Conservation (phyloP, 2,888 invertebrate species). For the Andricus quercusramuli region DNA sequence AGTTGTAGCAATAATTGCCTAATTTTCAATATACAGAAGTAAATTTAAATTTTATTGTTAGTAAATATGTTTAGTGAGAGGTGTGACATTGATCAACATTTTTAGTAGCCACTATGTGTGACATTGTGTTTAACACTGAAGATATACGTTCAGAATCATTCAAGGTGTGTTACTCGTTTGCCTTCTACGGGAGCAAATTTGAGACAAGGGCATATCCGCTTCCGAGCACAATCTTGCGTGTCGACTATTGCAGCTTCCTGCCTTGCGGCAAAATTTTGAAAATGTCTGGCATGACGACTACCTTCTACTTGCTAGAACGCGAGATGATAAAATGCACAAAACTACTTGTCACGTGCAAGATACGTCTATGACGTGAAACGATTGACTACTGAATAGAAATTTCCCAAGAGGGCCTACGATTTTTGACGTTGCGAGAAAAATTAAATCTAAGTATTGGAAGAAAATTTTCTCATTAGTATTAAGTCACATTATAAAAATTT, state of each 20-base stretch:
- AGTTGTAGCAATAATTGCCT: too few species aligned
- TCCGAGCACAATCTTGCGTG: slow-evolving; percentile 5
- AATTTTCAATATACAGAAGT: background rate
- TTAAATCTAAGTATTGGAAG: too few species aligned
- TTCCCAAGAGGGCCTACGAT: too few species aligned
- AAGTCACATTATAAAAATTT: too few species aligned
- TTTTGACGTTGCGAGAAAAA: too few species aligned
- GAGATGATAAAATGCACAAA: slow-evolving; percentile 5
- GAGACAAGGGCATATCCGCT: slow-evolving; percentile 37
- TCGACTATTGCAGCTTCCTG: background rate
- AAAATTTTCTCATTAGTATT: too few species aligned
- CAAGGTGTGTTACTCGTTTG: background rate
- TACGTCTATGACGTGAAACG: background rate
- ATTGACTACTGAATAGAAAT: background rate
- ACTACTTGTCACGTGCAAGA: background rate
- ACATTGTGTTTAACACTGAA: background rate
- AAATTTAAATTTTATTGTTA: background rate
- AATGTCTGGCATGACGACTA: slow-evolving; percentile 6
- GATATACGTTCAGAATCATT: background rate
- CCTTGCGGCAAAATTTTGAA: slow-evolving; percentile 1
- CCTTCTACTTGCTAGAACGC: background rate
- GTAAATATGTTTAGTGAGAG: background rate
- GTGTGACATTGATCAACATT: background rate
- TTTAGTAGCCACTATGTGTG: background rate
- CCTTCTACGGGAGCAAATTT: slow-evolving; percentile 8